Evolutionary conservation across 2,113 vertebrate species (phyloP), one percentile per base, ranked within the genome.

Genomic region (Atlantisia rogersi): DNA sequence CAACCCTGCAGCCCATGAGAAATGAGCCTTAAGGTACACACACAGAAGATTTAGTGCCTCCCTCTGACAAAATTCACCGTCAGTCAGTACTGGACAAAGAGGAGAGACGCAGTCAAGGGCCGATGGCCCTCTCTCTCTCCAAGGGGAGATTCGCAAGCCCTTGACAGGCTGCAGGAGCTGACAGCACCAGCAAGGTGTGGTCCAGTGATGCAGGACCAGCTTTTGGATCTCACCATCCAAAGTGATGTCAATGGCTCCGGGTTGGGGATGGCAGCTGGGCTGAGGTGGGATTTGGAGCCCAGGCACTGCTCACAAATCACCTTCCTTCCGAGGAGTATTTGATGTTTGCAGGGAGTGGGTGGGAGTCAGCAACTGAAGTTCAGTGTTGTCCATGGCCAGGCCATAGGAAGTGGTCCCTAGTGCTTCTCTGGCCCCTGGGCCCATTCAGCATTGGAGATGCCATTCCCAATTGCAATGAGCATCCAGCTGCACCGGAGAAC

Each of bases 121-220:
- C 12, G 1, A 1, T 25, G 11, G 50, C 5, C 67, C 11, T 55
- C 55, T 48, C 48, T 48, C 48, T 48, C 48, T 48, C 48, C n/a
- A 8, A 11, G 59, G 31, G n/a, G 32, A 55, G n/a, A 15, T 3
- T 35, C 24, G 14, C 28, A 17, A 63, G 48, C 46, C 46, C 26
- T 21, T 59, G 12, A 11, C 11, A 29, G 26, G 40, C 48, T 68
- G 42, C 21, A 17, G 68, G 39, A 73, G 67, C 53, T 84, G 67
- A 8, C 31, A 10, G 53, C 1, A 21, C 25, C 1, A 1, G 28
- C 60, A n/a, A 25, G 31, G 67, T 21, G 5, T 0, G 1, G 68
- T 37, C 42, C 39, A 53, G 13, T 7, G 31, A 10, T 7, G 9
- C 28, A 37, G 42, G 39, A 22, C 17, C 37, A 18, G 35, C 29